Percentiles rank a stretch among this genome's conserved stretches.
phyloP scores from a whole-genome alignment of 2,113 vertebrate species.

The Neomonachus schauinslandi region DNA sequence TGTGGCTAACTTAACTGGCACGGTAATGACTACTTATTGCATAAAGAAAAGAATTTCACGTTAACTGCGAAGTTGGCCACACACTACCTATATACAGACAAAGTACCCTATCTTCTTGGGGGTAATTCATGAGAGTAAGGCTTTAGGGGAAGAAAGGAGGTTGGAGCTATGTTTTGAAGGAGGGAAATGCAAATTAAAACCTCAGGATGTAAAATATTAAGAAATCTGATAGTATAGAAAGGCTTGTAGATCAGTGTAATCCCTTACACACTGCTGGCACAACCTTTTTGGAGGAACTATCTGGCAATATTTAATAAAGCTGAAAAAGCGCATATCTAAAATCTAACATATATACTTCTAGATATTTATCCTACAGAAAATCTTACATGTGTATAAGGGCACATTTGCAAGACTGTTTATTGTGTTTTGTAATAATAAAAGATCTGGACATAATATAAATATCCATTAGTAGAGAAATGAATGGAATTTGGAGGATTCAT shows the following conservation, averaged over 20 bases:
- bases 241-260: background rate
- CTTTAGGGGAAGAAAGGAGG: background rate
- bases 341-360: background rate
- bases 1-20: background rate
- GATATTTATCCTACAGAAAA: background rate
- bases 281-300: background rate
- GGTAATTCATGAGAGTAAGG: background rate
- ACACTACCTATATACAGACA: background rate
- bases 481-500: background rate
- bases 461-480: background rate
- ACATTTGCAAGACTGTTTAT: background rate
- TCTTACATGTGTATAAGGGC: background rate
- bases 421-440: conserved; percentile 1
- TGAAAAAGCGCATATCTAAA: background rate
- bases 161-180: conserved; percentile 20
- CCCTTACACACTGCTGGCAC: background rate
- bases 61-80: background rate
- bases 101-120: background rate
- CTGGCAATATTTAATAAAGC: conserved; percentile 2
- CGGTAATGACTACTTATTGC: background rate
- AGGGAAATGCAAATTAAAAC: conserved; percentile 36
- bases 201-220: conserved; percentile 29
- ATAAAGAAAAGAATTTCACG: background rate
- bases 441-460: background rate
- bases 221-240: background rate